These are phyloP conservation scores for Xanthorhoe designata DNA, from an alignment of 2,888 invertebrate genomes.

Conservation along the genomic window DNA sequence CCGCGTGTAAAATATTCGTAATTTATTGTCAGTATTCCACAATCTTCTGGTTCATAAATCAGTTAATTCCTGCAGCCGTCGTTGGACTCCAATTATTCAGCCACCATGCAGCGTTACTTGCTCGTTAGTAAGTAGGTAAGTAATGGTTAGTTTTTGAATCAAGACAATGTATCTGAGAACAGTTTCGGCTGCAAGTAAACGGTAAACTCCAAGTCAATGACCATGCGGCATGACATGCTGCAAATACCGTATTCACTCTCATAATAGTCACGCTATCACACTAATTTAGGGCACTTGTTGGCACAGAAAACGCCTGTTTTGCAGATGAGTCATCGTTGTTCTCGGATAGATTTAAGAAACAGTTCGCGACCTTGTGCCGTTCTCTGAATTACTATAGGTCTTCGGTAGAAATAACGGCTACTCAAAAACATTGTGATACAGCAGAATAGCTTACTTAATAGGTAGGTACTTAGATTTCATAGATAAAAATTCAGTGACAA, in stretches of 20 bases:
- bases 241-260: conserved; percentile 66
- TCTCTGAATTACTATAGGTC: conserved; percentile 17
- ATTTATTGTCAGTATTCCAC: conserved; percentile 37
- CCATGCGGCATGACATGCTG: conserved; percentile 68
- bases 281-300: conserved; percentile 57
- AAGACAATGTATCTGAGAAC: conserved; percentile 49
- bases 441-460: conserved; percentile 42
- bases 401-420: conserved; percentile 14
- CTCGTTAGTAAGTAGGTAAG: not conserved
- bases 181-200: conserved; percentile 56
- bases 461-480: conserved; percentile 55
- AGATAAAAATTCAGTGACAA: conserved; percentile 42
- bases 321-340: conserved; percentile 37
- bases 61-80: conserved; percentile 16
- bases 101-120: conserved; percentile 4
- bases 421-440: conserved; percentile 6
- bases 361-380: conserved; percentile 39
- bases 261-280: conserved; percentile 60
- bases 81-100: conserved; percentile 12
- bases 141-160: conserved; percentile 10
- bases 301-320: conserved; percentile 37
- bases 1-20: conserved; percentile 23
- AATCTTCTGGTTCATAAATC: conserved; percentile 48
- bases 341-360: conserved; percentile 33
- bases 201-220: conserved; percentile 73